A percentile compares a stretch with the other conserved stretches of the same genome.
phyloP scores from a whole-genome alignment of 2,797 vertebrate genomes.

The Lagocephalus sceleratus region DNA sequence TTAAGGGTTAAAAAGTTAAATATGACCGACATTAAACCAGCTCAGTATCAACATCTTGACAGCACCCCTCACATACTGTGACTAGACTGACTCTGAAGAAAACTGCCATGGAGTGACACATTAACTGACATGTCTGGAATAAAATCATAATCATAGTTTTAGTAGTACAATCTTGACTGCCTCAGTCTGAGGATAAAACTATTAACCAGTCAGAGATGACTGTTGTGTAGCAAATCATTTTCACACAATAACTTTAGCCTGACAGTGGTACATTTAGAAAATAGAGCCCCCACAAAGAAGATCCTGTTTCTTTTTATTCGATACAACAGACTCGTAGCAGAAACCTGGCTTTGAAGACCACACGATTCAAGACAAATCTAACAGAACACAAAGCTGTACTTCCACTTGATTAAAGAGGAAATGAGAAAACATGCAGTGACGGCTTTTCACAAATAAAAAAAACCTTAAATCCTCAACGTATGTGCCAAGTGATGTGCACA shows the following conservation, averaged over 20 bases:
- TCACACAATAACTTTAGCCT: background rate
- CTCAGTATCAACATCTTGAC: too few relatives aligned
- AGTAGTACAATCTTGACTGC: background rate
- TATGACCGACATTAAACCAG: too few relatives aligned
- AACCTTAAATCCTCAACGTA: background rate
- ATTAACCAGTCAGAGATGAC: background rate
- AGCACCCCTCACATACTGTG: too few relatives aligned
- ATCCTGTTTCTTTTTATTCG: background rate
- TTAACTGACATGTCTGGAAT: too few relatives aligned
- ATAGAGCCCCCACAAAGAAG: constrained; percentile 9
- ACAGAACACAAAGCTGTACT: constrained; percentile 1
- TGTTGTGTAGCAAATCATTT: constrained; percentile 21
- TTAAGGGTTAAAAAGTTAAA: too few relatives aligned
- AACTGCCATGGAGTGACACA: too few relatives aligned
- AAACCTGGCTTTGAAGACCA: background rate
- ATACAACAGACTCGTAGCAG: background rate
- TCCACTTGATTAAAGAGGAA: constrained; percentile 20
- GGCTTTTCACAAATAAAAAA: constrained; percentile 1
- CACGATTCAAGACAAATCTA: background rate
- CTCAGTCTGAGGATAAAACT: background rate
- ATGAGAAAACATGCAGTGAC: constrained; percentile 9
- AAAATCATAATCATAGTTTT: background rate
- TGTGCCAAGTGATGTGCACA: constrained; percentile 2
- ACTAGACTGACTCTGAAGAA: too few relatives aligned
- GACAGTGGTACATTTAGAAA: constrained; percentile 22